A percentile compares a stretch with the other conserved stretches of the same genome.
These are phyloP conservation scores for Zaprionus bogoriensis DNA, from an alignment of 2,888 invertebrate genomes.

Conservation along the genomic window DNA sequence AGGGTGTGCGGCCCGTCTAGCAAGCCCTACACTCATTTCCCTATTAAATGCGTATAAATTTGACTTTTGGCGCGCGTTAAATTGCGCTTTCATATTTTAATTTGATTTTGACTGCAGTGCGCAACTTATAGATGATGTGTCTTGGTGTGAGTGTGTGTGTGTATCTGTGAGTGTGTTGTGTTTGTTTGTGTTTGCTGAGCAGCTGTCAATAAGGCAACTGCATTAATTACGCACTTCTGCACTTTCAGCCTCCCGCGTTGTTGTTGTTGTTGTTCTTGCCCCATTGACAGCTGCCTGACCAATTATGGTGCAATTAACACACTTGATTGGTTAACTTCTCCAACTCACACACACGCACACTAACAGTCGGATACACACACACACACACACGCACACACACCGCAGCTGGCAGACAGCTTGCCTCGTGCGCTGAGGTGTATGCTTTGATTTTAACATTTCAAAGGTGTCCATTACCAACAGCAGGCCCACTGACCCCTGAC, in stretches of 20 bases:
- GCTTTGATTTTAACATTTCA: slow-evolving; percentile 58
- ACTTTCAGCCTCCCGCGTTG: slow-evolving; percentile 15
- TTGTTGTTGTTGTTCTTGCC: slow-evolving; percentile 15
- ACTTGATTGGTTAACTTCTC: slow-evolving; percentile 67
- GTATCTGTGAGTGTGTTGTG: slow-evolving; percentile 20
- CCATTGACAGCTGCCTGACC: slow-evolving; percentile 67
- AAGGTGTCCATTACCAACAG: slow-evolving; percentile 36
- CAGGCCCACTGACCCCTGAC: not conserved
- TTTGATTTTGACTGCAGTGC: not conserved
- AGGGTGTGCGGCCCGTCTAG: not conserved
- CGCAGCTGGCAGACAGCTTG: not conserved
- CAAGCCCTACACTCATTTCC: not conserved
- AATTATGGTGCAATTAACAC: slow-evolving; percentile 77
- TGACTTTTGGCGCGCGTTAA: not conserved
- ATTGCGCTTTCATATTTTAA: not conserved
- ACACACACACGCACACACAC: not conserved
- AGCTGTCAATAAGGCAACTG: slow-evolving; percentile 56
- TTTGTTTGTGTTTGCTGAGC: slow-evolving; percentile 9
- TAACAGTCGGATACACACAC: not conserved
- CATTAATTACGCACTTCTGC: slow-evolving; percentile 71
- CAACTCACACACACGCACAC: slow-evolving; percentile 17
- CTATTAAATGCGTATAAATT: not conserved
- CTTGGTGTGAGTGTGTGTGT: slow-evolving; percentile 1
- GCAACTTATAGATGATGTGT: not conserved
- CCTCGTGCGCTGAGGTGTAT: slow-evolving; percentile 27